A percentile compares a stretch with the other conserved stretches of the same genome.
These are phyloP conservation scores for Danio kyathit DNA, from an alignment of 2,797 vertebrate species.

Conservation along the genomic window DNA sequence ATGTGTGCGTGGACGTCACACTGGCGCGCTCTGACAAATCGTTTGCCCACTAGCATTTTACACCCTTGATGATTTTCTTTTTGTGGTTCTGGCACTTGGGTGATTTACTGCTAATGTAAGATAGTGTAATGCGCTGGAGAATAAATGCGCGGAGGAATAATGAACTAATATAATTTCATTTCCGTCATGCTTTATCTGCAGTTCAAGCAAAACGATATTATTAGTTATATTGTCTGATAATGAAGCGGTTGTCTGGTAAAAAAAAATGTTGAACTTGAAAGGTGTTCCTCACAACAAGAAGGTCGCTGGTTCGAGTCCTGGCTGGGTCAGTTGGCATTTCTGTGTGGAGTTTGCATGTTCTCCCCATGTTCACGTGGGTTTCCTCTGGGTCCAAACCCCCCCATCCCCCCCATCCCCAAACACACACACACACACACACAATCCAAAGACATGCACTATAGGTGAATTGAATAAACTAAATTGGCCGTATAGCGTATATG, in stretches of 20 bases:
- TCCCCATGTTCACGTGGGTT: too few species aligned
- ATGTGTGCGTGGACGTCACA: slow-evolving; percentile 46
- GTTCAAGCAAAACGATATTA: background rate
- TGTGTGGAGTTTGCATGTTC: too few species aligned
- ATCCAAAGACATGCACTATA: too few species aligned
- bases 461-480: too few species aligned
- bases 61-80: slow-evolving; percentile 30
- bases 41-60: slow-evolving; percentile 40
- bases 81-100: slow-evolving; percentile 1
- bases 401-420: too few species aligned
- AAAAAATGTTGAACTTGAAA: too few species aligned
- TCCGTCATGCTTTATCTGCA: slow-evolving; percentile 25
- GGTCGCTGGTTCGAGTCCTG: too few species aligned
- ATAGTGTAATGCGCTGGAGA: slow-evolving; percentile 21
- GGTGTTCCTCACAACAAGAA: too few species aligned
- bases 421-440: too few species aligned
- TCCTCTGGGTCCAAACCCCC: too few species aligned
- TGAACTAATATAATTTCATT: slow-evolving; percentile 32
- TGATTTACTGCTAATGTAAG: slow-evolving; percentile 28
- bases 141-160: slow-evolving; percentile 15
- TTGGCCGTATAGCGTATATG: too few species aligned
- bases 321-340: too few species aligned
- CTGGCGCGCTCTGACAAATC: slow-evolving; percentile 32
- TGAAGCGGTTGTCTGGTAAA: background rate
- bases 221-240: slow-evolving; percentile 11